Evolutionary conservation across 1,140 invertebrate genomes (phyloP).

Genomic region (Bombus difficillimus): DNA sequence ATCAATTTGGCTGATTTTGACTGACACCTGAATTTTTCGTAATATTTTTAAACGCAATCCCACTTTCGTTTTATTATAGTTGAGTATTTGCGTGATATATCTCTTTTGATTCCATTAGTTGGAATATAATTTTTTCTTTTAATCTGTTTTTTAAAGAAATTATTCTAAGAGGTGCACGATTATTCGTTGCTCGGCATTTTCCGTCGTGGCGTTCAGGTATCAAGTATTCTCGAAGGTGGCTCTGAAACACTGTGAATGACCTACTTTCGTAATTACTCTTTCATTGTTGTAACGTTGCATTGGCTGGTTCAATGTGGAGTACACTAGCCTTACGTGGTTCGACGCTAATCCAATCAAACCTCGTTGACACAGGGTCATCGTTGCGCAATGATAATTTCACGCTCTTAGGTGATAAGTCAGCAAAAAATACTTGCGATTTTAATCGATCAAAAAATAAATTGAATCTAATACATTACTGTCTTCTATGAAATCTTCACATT

Average conservation of each 20-base stretch:
- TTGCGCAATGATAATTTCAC: conserved; percentile 30
- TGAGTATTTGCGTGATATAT: background rate
- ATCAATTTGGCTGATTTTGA: too few species aligned
- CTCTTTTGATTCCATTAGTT: background rate
- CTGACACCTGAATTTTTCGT: too few species aligned
- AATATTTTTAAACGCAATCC: too few species aligned
- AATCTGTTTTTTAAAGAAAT: background rate
- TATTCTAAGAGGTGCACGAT: background rate
- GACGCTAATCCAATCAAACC: conserved; percentile 57
- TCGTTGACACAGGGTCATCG: conserved; percentile 31
- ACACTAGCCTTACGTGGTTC: conserved; percentile 35
- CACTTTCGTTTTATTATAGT: background rate
- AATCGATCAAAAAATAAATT: background rate
- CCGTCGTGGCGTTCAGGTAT: conserved; percentile 37
- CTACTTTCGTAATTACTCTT: conserved; percentile 62
- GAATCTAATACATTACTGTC: too few species aligned
- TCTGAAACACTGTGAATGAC: conserved; percentile 46
- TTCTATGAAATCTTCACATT: too few species aligned
- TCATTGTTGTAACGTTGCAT: conserved; percentile 54
- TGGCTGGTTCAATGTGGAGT: conserved; percentile 17
- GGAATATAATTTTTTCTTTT: background rate
- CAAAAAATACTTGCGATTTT: background rate
- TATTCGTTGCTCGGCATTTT: background rate
- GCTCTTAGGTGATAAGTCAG: background rate
- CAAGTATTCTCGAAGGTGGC: conserved; percentile 39